phyloP scores from a whole-genome alignment of 1,140 invertebrate genomes.

The Magallana ariakensis region DNA sequence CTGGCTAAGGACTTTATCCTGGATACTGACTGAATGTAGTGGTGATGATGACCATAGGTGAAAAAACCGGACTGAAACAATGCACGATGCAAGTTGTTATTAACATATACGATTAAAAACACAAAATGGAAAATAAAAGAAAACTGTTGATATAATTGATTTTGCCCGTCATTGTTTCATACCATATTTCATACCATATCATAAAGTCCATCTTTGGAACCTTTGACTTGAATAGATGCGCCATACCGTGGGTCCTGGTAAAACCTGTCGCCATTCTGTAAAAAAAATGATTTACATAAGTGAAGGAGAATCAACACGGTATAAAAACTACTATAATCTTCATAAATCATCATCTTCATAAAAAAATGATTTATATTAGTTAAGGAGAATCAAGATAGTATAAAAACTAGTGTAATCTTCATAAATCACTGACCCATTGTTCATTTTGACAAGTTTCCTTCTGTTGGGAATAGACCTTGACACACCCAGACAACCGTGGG shows the following conservation, averaged over 20 bases:
- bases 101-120: too few relatives aligned
- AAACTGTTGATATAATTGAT: too few relatives aligned
- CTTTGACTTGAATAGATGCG: neutral
- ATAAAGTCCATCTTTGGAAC: neutral
- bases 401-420: neutral
- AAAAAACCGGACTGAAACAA: neutral
- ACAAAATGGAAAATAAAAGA: too few relatives aligned
- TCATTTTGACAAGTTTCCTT: neutral
- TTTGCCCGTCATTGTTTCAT: too few relatives aligned
- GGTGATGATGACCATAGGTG: neutral
- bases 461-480: neutral
- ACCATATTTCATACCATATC: neutral
- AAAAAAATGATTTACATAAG: neutral
- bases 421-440: neutral
- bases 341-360: neutral
- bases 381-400: neutral
- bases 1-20: neutral
- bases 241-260: neutral
- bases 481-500: neutral
- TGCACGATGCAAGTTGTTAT: too few relatives aligned
- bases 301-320: neutral
- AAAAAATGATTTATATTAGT: neutral
- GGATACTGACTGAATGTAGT: neutral
- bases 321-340: neutral
- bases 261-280: neutral